Evolutionary conservation across 2,888 invertebrate genomes (phyloP), one percentile per base, ranked within the genome.

Genomic region (Caenorhabditis auriculariae): DNA sequence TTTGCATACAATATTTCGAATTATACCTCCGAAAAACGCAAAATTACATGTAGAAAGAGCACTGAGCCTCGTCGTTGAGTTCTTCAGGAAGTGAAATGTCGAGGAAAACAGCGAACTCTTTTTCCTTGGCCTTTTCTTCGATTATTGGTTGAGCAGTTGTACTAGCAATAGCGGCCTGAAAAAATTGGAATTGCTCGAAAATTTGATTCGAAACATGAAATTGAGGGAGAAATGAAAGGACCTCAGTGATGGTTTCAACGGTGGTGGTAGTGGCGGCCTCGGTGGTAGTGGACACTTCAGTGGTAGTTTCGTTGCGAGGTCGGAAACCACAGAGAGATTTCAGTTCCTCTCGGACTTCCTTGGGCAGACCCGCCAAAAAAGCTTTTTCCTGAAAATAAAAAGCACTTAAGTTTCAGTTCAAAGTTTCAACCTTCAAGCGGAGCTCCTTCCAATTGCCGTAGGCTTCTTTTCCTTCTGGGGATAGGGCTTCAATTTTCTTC

Each of bases 371-470:
- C 15, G 75, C 72, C 9, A 78, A 62, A 68, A 75, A 78, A 29
- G 56, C 49, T 35, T 71, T 63, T 27, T 77, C 78, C 69, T 75
- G 45, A 39, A 60, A 39, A 1, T 6, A 41, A 41, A 41, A 41
- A 17, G 9, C 9, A 15, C 9, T 19, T 17, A 41, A 41, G n/a
- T 41, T 19, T 47, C 35, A 6, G 35, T 47, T n/a, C 7, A 9
- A 35, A 47, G n/a, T n/a, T n/a, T n/a, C n/a, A 9, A 74, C 74
- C 60, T 74, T 60, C 59, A 75, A 59, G 29, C 78, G 60, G 49
- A 78, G 66, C 15, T 71, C 66, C 45, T 73, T 73, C 78, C 78
- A 78, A 58, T 71, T 63, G 45, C 73, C 67, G 51, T 72, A 77
- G 42, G 78, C 78, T 29, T 73, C 67, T 51, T 69, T 65, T n/a